Evolutionary conservation across 2,113 vertebrate genomes (phyloP).

Genomic region (Bubo scandiacus): DNA sequence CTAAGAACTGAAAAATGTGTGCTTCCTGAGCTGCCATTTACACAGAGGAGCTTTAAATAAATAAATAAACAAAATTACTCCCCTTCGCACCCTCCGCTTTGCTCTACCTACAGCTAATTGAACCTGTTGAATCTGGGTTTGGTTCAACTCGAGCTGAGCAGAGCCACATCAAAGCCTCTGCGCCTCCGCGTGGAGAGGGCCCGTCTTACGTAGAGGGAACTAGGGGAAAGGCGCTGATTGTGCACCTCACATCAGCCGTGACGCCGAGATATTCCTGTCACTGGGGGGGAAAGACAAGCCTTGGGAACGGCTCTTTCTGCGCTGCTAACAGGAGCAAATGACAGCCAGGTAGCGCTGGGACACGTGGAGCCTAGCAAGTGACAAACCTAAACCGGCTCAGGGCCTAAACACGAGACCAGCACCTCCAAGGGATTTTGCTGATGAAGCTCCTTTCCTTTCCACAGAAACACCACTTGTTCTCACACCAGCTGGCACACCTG

Average conservation of each 20-base stretch:
- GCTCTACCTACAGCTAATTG: background rate
- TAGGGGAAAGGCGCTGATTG: conserved; percentile 37
- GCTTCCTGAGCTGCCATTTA: conserved; percentile 64
- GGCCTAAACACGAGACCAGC: background rate
- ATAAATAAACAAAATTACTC: conserved; percentile 3
- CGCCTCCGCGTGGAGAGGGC: conserved; percentile 7
- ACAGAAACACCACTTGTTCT: background rate
- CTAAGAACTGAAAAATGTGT: conserved; percentile 44
- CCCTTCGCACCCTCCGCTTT: conserved; percentile 1
- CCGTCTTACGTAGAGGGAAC: background rate
- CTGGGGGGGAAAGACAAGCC: background rate
- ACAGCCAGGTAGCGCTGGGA: background rate
- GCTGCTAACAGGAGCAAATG: background rate
- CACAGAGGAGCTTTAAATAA: conserved; percentile 49
- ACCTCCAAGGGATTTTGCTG: background rate
- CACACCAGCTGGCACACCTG: background rate
- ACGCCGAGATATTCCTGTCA: background rate
- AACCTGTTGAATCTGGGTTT: background rate
- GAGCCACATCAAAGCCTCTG: conserved; percentile 59
- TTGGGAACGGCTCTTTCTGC: background rate
- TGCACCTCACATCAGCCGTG: conserved; percentile 31
- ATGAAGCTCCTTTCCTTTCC: background rate
- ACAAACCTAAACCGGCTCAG: background rate
- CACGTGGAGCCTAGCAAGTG: background rate
- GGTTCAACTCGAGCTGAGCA: background rate